Evolutionary conservation across 2,888 invertebrate genomes (phyloP), one percentile per base, ranked within the genome.

Genomic region (Steromphala cineraria): DNA sequence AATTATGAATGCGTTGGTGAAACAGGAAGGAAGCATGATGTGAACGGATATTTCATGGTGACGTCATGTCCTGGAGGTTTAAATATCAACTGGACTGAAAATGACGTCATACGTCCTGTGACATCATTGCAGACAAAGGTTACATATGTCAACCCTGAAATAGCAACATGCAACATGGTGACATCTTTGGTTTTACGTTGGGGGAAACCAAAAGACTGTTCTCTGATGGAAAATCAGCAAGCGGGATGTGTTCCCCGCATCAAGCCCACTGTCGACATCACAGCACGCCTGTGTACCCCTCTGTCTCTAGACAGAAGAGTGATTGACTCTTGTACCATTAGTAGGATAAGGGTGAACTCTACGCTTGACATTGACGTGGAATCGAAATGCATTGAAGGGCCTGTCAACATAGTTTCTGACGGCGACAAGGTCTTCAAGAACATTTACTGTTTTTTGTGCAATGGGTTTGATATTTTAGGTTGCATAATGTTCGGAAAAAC

Each of bases 131-230:
- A 10, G 17, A 46, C 62, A 1, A n/a, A 46, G 36, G 15, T 79
- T 8, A 75, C 75, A 5, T 81, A 79, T 53, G 21, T 24, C 19
- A 81, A 81, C 75, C 3, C 53, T 24, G 53, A 76, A 2, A 74
- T 78, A 56, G 81, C 81, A 8, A 10, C 24, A 28, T 81, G 78
- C 21, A 78, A 81, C 46, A 40, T 40, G 21, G 78, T 55, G 2
- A 46, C n/a, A n/a, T 8, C 46, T 46, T 46, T 46, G 46, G 8
- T 46, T 13, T 5, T 13, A 10, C 46, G 13, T 46, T 46, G 46
- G 46, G 13, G 13, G 8, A 46, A 46, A 10, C 5, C 46, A 36
- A 36, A 36, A 36, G 36, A 36, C 10, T 46, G 46, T 46, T 46
- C 46, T 5, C 46, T 46, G 46, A 13, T 10, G 1, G 46, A 10